Percentiles rank a stretch among this genome's conserved stretches.
Evolutionary conservation across 2,797 vertebrate species (phyloP).

Genomic region (Hoplostethus mediterraneus): DNA sequence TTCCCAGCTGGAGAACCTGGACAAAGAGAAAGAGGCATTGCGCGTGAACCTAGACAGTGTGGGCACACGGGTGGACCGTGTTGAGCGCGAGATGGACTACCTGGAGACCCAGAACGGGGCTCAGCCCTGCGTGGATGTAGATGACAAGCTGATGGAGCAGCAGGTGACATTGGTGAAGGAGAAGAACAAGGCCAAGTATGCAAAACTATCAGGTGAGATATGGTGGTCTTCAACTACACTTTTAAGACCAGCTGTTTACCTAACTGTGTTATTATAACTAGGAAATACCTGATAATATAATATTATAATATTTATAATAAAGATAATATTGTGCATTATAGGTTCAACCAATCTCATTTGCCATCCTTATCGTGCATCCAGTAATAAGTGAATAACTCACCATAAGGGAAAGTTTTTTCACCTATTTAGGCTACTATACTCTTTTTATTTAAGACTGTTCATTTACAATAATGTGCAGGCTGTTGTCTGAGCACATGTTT

Average conservation of each 20-base stretch:
- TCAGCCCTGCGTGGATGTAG: constrained; percentile 93
- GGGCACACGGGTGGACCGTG: constrained; percentile 90
- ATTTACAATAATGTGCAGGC: too few species aligned
- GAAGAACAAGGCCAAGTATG: constrained; percentile 91
- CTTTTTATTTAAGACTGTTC: too few species aligned
- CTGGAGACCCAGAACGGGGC: constrained; percentile 94
- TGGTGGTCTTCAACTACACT: not conserved
- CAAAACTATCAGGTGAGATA: constrained; percentile 91
- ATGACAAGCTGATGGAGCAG: constrained; percentile 92
- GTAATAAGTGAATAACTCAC: not conserved
- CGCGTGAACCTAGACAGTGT: constrained; percentile 87
- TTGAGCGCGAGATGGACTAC: constrained; percentile 97
- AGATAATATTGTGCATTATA: not conserved
- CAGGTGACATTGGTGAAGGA: constrained; percentile 88
- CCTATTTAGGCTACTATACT: too few species aligned
- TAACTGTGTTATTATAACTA: not conserved
- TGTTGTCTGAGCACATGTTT: not conserved
- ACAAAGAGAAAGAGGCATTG: constrained; percentile 92
- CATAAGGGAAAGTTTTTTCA: too few species aligned
- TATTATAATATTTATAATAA: not conserved
- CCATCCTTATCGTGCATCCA: too few species aligned
- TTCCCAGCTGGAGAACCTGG: constrained; percentile 91
- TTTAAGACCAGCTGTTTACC: not conserved
- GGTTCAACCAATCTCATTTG: too few species aligned
- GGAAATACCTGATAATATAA: not conserved